Conservation (phyloP, 2,888 invertebrate species). For the Yponomeuta malinellus region DNA sequence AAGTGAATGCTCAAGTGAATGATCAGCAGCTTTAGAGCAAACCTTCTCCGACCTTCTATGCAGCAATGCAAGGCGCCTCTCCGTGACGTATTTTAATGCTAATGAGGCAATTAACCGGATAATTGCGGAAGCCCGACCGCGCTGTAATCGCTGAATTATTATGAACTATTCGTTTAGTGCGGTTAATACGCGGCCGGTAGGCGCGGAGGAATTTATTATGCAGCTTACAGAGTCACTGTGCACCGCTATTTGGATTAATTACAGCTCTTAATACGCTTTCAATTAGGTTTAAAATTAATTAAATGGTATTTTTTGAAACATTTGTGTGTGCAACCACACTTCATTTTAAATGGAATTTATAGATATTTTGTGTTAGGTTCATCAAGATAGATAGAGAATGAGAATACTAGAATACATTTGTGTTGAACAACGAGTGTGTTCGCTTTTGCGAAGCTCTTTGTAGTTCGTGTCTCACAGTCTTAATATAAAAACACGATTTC, state of each 20-base stretch:
- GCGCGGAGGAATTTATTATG: background rate
- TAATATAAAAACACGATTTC: too few species aligned
- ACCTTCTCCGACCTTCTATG: background rate
- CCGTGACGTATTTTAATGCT: constrained; percentile 21
- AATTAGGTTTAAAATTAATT: background rate
- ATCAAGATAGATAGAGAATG: too few species aligned
- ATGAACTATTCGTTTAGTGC: constrained; percentile 23
- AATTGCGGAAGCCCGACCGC: constrained; percentile 25
- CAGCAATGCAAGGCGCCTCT: background rate
- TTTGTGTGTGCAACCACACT: too few species aligned
- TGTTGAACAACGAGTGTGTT: too few species aligned
- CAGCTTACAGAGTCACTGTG: background rate
- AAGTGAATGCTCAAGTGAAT: too few species aligned
- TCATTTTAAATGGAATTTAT: too few species aligned
- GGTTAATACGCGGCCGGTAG: constrained; percentile 20
- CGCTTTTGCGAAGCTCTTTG: too few species aligned
- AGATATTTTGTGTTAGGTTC: too few species aligned
- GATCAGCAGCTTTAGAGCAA: constrained; percentile 10
- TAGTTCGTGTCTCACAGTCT: too few species aligned
- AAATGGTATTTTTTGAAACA: background rate
- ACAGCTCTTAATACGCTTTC: background rate
- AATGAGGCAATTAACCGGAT: constrained; percentile 29
- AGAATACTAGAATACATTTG: too few species aligned
- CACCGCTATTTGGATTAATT: background rate
- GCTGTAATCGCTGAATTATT: constrained; percentile 18